Percentiles rank a stretch among this genome's conserved stretches.
Evolutionary conservation across 1,140 invertebrate genomes (phyloP).

Genomic region (Danaus melanippus): DNA sequence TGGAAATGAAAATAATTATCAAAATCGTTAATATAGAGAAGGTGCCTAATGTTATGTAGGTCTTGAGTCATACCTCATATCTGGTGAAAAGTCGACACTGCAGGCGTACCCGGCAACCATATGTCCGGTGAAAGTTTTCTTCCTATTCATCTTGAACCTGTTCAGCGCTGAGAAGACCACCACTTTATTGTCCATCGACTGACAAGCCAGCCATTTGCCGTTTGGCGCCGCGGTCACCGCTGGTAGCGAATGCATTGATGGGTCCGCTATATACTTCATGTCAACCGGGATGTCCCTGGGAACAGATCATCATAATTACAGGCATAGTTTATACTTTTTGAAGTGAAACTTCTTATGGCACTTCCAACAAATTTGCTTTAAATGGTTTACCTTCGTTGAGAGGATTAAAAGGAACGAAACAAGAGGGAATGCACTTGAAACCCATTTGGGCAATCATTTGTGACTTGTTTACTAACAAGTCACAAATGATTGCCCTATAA

Average conservation of each 20-base stretch:
- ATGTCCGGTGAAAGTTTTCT: conserved; percentile 98
- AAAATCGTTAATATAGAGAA: no score
- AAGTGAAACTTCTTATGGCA: no score
- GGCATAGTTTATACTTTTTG: no score
- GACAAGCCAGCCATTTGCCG: conserved; percentile 99
- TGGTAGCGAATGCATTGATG: conserved; percentile 99
- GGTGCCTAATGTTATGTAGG: no score
- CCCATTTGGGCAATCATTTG: no score
- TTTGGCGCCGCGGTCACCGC: conserved; percentile 95
- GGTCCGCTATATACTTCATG: conserved; percentile 99
- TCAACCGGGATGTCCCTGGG: conserved; percentile 98
- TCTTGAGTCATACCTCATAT: conserved; percentile 87
- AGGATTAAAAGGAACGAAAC: no score
- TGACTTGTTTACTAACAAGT: no score
- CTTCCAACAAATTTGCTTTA: no score
- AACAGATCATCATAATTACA: conserved; percentile 24
- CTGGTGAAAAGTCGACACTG: conserved; percentile 96
- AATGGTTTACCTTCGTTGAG: no score
- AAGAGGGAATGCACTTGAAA: no score
- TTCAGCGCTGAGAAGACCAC: conserved; percentile 98
- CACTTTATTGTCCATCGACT: conserved; percentile 99
- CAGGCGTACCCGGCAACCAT: conserved; percentile 99
- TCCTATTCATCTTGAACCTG: conserved; percentile 95
- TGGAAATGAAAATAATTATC: no score
- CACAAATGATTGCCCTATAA: no score